Base-by-base conservation (phyloP, 2,888 invertebrate genomes). In the Acleris holmiana region DNA sequence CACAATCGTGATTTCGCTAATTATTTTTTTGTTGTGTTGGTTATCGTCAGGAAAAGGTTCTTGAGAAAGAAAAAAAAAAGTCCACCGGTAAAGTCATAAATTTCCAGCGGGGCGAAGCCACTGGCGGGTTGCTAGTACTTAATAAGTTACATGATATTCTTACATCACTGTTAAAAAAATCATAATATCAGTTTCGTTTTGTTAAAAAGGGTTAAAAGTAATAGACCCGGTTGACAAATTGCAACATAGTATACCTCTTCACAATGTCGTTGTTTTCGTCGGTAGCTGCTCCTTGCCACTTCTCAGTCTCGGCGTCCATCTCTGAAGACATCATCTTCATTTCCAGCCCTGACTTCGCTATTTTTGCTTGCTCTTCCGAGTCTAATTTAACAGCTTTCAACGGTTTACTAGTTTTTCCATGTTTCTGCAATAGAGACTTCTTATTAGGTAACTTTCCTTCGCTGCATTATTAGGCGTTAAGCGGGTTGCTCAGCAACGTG, bases 251-350 rank as follows among this genome's bases (percentile, higher is more conserved):
- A 53, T 77, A 90, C 92, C 96, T 93, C 86, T 96, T 96, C 75
- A 96, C 95, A 77, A 96, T 96, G 76, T 96, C 96, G 85, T 95
- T 95, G 84, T 95, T 95, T 84, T 96, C 96, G 79, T 96, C 96
- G 65, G 95, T 91, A 73, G 95, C 95, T 44, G 95, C 94, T 6
- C 94, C 94, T 82, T 98, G 97, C 99, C 99, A 99, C 86, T 98
- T 98, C 77, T 99, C 98, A 69, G 98, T 97, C 91, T 99, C 98
- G 8, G 98, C 98, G 82, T 98, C 98, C 96, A 97, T 96, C 93
- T 99, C 99, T 62, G 98, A 98, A 23, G 98, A 93, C 83, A 98
- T 96, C 89, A 98, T 94, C 91, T 99, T 99, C 98, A 99, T 98
- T 91, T 99, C 99, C 70, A 99, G 90, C 35, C 99, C 99, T 59